A percentile compares a stretch with the other conserved stretches of the same genome.
These are phyloP conservation scores for Neoniphon sammara DNA, from an alignment of 2,797 vertebrate genomes.

Conservation along the genomic window DNA sequence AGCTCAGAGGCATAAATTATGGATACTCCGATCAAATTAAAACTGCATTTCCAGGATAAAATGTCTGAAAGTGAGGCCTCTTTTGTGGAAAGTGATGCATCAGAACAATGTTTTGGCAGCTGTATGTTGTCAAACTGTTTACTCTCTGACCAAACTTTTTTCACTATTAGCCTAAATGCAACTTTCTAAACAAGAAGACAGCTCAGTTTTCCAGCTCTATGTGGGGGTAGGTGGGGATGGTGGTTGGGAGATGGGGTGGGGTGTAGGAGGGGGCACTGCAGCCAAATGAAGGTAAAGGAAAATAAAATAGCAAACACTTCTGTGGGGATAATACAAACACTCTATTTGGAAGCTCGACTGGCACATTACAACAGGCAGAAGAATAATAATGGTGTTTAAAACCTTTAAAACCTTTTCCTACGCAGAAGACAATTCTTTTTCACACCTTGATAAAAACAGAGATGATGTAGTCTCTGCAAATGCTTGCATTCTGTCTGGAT, in stretches of 20 bases:
- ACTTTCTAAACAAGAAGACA: neutral
- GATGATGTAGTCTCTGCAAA: constrained; percentile 14
- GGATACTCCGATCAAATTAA: constrained; percentile 55
- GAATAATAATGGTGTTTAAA: constrained; percentile 28
- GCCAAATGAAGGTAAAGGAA: neutral
- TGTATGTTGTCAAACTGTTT: constrained; percentile 13
- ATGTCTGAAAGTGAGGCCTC: constrained; percentile 16
- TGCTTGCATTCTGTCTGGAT: neutral
- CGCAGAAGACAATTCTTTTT: constrained; percentile 37
- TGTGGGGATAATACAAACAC: no score
- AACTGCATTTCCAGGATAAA: constrained; percentile 35
- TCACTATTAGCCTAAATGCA: neutral
- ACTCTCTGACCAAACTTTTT: neutral
- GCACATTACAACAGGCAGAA: constrained; percentile 2
- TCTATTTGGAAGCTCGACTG: neutral
- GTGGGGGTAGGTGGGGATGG: neutral
- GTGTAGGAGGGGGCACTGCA: no score
- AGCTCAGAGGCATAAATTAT: constrained; percentile 51
- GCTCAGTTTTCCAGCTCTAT: neutral
- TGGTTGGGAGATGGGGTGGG: no score
- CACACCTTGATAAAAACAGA: neutral
- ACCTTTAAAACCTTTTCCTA: neutral
- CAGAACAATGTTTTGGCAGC: constrained; percentile 26
- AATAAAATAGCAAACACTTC: no score
- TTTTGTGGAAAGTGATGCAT: constrained; percentile 28